These are phyloP conservation scores for Menidia menidia DNA, from an alignment of 2,797 vertebrate genomes.

Conservation along the genomic window DNA sequence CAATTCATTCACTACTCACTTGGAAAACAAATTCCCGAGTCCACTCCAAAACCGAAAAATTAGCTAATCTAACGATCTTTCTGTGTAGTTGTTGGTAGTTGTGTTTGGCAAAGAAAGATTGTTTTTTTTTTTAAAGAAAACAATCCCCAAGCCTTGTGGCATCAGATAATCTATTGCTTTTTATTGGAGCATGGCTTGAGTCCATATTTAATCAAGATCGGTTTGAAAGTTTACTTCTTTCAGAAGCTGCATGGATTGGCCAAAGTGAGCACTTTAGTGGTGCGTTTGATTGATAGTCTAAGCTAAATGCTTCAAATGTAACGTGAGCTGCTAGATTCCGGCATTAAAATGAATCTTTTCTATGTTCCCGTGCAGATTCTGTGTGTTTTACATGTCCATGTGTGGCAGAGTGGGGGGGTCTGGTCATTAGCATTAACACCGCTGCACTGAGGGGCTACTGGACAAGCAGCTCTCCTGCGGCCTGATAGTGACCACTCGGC, in stretches of 20 bases:
- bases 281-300: too few relatives aligned
- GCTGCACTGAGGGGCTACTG: conserved; percentile 53
- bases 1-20: not conserved
- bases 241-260: too few relatives aligned
- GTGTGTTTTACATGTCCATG: conserved; percentile 58
- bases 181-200: too few relatives aligned
- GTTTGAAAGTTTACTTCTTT: too few relatives aligned
- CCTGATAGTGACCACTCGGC: conserved; percentile 18
- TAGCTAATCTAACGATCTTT: too few relatives aligned
- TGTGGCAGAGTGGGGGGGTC: conserved; percentile 9
- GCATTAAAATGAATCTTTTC: conserved; percentile 1
- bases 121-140: too few relatives aligned
- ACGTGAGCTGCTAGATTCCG: conserved; percentile 25
- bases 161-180: too few relatives aligned
- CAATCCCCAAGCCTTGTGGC: too few relatives aligned
- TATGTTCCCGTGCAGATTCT: conserved; percentile 39
- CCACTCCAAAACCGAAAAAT: not conserved
- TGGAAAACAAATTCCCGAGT: not conserved
- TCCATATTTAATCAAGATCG: too few relatives aligned
- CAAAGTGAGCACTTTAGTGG: too few relatives aligned
- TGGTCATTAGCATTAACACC: conserved; percentile 61
- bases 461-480: conserved; percentile 36
- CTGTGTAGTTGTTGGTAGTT: too few relatives aligned
- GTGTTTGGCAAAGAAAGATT: too few relatives aligned
- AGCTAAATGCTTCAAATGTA: not conserved